Evolutionary conservation across 2,113 vertebrate species (phyloP).

Genomic region (Oreotrochilus melanogaster): DNA sequence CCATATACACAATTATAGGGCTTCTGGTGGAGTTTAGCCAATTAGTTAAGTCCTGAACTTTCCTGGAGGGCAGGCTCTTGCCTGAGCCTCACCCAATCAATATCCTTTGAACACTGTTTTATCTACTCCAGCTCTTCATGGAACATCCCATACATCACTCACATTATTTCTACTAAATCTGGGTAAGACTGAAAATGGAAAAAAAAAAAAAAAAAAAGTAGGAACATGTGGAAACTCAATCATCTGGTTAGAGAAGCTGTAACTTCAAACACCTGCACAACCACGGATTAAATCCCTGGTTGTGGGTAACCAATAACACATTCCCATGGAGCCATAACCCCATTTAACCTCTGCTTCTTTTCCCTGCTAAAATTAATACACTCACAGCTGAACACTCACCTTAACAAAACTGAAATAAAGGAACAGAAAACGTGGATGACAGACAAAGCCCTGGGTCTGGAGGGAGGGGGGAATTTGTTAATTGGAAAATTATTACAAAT

Average conservation of each 20-base stretch:
- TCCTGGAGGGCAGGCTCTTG: not conserved
- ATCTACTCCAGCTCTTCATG: not conserved
- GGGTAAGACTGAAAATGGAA: not conserved
- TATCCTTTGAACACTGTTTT: not conserved
- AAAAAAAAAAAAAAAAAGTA: not conserved
- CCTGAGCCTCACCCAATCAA: not conserved
- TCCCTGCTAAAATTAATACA: not conserved
- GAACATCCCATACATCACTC: not conserved
- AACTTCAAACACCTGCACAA: not conserved
- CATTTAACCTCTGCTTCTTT: not conserved
- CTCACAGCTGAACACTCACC: not conserved
- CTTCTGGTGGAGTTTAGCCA: not conserved
- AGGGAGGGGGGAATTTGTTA: not conserved
- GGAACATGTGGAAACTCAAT: rapidly evolving
- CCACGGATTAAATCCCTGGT: not conserved
- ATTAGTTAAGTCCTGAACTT: not conserved
- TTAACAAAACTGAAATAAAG: not conserved
- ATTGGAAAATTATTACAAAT: not conserved
- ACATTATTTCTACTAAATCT: not conserved
- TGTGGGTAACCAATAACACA: not conserved
- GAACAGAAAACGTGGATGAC: not conserved
- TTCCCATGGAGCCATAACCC: not conserved
- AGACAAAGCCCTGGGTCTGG: not conserved
- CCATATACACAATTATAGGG: not conserved
- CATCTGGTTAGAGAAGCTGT: not conserved